Evolutionary conservation across 53 echinoderm and acorn worm species (phyloP).

Genomic region (Mesocentrotus franciscanus): DNA sequence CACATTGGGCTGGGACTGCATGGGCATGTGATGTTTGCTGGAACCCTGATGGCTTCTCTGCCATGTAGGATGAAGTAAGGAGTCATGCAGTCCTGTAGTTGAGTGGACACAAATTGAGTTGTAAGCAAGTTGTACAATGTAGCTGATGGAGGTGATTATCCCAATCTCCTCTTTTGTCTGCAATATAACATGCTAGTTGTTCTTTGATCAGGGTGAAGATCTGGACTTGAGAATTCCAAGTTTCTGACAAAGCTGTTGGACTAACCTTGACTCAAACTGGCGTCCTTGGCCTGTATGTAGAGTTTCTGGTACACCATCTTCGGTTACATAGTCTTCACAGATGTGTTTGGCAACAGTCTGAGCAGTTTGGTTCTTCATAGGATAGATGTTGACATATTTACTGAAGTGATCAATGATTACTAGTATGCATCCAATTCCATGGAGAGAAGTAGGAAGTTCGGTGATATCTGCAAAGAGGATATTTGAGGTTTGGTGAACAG

Average conservation of each 20-base stretch:
- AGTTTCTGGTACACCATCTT: slow-evolving; percentile 4
- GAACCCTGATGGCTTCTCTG: slow-evolving; percentile 44
- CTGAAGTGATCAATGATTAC: slow-evolving; percentile 37
- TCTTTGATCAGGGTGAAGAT: slow-evolving; percentile 14
- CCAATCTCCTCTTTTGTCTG: slow-evolving; percentile 26
- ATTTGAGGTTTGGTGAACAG: slow-evolving; percentile 53
- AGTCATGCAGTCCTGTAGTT: slow-evolving; percentile 14
- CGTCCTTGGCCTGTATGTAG: slow-evolving; percentile 64
- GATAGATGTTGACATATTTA: slow-evolving; percentile 53
- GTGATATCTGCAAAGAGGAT: slow-evolving; percentile 67
- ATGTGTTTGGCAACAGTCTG: slow-evolving; percentile 48
- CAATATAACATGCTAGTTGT: background rate
- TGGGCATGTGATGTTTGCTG: slow-evolving; percentile 52
- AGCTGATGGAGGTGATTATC: slow-evolving; percentile 20
- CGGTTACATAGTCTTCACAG: slow-evolving; percentile 52
- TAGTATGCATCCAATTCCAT: slow-evolving; percentile 38
- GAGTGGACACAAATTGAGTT: slow-evolving; percentile 54
- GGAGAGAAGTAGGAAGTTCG: slow-evolving; percentile 42
- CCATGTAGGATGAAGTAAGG: slow-evolving; percentile 62
- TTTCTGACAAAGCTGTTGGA: slow-evolving; percentile 27
- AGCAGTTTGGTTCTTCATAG: slow-evolving; percentile 63
- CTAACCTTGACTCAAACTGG: slow-evolving; percentile 45
- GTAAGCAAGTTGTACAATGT: slow-evolving; percentile 51
- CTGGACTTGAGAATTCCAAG: slow-evolving; percentile 21
- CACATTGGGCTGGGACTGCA: background rate